These are phyloP conservation scores for Xenopus borealis DNA, from an alignment of 2,113 vertebrate genomes.

Conservation along the genomic window DNA sequence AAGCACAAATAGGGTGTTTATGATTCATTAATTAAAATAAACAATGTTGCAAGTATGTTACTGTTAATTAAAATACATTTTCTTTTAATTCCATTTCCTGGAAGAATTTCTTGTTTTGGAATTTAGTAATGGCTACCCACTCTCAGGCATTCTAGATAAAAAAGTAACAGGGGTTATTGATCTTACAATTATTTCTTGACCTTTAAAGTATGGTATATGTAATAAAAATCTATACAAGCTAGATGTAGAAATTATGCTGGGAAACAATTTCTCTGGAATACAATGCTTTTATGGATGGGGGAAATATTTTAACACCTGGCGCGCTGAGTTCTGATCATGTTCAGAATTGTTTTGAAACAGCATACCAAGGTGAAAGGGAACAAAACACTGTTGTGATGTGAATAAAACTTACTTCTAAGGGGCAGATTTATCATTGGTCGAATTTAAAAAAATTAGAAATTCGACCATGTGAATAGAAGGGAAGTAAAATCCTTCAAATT, in stretches of 20 bases:
- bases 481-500: too few species aligned
- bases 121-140: not conserved
- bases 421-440: too few species aligned
- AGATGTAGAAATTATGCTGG: not conserved
- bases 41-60: not conserved
- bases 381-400: too few species aligned
- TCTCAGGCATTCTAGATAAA: not conserved
- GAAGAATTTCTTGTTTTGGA: conserved; percentile 14
- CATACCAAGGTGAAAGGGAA: too few species aligned
- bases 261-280: not conserved
- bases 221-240: not conserved
- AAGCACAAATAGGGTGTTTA: not conserved
- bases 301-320: not conserved
- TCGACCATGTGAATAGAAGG: too few species aligned
- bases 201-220: not conserved
- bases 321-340: not conserved
- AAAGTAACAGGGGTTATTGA: conserved; percentile 32
- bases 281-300: not conserved
- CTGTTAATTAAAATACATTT: not conserved
- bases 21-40: not conserved
- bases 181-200: conserved; percentile 32
- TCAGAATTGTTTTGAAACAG: too few species aligned
- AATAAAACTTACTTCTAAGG: too few species aligned
- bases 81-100: not conserved
- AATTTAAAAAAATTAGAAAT: too few species aligned